Percentiles rank a stretch among this genome's conserved stretches.
Conservation (phyloP, 1,140 invertebrate species). For the Eciton burchellii region DNA sequence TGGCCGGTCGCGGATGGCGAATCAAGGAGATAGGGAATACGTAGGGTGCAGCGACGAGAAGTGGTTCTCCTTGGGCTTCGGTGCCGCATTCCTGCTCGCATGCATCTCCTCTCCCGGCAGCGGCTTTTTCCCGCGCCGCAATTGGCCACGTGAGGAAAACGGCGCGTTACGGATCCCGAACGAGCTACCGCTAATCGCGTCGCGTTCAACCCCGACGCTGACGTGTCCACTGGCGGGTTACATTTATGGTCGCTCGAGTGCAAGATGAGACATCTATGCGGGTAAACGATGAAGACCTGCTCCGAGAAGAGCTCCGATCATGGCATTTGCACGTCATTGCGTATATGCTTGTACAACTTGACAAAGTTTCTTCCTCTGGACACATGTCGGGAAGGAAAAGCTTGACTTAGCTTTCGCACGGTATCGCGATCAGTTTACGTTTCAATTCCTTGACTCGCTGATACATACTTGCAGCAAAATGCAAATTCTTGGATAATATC, state of each 20-base stretch:
- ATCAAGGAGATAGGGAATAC: constrained; percentile 66
- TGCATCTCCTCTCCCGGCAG: constrained; percentile 72
- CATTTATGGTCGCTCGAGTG: constrained; percentile 21
- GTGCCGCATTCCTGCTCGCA: constrained; percentile 79
- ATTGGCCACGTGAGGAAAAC: constrained; percentile 38
- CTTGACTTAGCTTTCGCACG: background rate
- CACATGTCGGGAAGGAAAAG: background rate
- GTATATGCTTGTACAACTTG: background rate
- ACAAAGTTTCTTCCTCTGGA: background rate
- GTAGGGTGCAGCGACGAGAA: constrained; percentile 77
- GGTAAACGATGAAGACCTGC: too few species aligned
- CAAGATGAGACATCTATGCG: background rate
- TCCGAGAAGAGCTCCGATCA: background rate
- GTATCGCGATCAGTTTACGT: background rate
- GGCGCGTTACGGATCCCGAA: constrained; percentile 29
- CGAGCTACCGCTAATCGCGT: constrained; percentile 54
- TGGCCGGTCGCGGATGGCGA: constrained; percentile 5
- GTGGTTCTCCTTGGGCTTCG: constrained; percentile 80
- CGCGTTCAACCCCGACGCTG: constrained; percentile 3
- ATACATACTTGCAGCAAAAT: background rate
- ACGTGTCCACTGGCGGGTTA: constrained; percentile 20
- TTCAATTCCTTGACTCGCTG: background rate
- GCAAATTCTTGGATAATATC: too few species aligned
- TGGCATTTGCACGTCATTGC: background rate
- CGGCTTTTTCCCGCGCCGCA: constrained; percentile 46